These are phyloP conservation scores for Luehdorfia chinensis DNA, from an alignment of 1,140 invertebrate genomes.

Conservation along the genomic window DNA sequence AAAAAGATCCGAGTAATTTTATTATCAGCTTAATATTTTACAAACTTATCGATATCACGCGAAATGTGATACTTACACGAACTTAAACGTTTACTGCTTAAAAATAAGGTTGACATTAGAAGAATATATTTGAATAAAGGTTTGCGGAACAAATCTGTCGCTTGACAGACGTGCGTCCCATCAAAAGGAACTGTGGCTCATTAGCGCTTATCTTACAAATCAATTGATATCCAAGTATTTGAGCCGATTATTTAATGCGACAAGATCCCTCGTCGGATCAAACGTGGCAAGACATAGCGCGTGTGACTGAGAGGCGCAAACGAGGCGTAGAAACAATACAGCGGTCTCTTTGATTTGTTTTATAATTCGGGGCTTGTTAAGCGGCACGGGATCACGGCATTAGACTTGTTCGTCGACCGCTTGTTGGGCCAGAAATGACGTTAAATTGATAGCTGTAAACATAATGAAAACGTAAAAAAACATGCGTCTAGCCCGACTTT, in stretches of 20 bases:
- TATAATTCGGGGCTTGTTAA: conserved; percentile 27
- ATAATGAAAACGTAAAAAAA: conserved; percentile 5
- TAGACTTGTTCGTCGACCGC: not conserved
- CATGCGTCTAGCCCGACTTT: not conserved
- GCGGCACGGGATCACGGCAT: conserved; percentile 14
- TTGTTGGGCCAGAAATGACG: not conserved
- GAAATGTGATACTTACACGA: no score
- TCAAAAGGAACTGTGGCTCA: conserved; percentile 38
- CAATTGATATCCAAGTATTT: conserved; percentile 37
- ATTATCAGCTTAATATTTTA: conserved; percentile 44
- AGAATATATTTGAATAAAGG: not conserved
- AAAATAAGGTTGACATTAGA: conserved; percentile 18
- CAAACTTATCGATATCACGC: conserved; percentile 18
- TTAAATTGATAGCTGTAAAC: conserved; percentile 16
- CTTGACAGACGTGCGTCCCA: conserved; percentile 31
- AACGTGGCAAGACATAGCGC: conserved; percentile 20
- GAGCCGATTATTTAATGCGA: conserved; percentile 30
- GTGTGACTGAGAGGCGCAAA: conserved; percentile 20
- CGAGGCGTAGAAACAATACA: conserved; percentile 29
- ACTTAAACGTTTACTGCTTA: not conserved
- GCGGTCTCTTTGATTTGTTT: conserved; percentile 36
- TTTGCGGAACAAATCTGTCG: conserved; percentile 34
- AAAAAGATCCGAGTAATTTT: conserved; percentile 50
- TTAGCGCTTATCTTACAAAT: conserved; percentile 44
- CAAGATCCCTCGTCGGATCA: conserved; percentile 30